These are phyloP conservation scores for Natator depressus DNA, from an alignment of 2,113 vertebrate species.

Conservation along the genomic window DNA sequence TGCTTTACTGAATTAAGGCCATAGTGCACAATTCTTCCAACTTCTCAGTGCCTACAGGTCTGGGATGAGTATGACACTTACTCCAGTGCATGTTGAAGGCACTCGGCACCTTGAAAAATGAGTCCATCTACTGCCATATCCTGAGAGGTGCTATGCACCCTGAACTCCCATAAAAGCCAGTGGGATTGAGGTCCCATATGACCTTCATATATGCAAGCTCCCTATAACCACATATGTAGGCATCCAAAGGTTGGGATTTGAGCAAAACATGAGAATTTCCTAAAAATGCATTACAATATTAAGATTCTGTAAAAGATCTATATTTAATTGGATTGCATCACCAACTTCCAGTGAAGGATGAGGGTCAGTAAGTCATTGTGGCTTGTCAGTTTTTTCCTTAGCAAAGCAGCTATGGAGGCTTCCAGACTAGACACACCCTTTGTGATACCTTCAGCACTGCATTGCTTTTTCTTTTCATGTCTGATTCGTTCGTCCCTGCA, in stretches of 20 bases:
- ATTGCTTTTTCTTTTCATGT: neutral
- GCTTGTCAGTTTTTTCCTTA: neutral
- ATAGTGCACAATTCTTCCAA: neutral
- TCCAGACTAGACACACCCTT: neutral
- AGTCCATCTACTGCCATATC: neutral
- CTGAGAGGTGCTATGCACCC: conserved; percentile 18
- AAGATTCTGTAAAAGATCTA: neutral
- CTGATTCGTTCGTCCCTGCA: neutral
- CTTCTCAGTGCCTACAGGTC: neutral
- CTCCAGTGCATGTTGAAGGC: neutral
- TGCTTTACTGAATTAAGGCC: neutral
- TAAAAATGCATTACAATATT: neutral
- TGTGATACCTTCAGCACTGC: neutral
- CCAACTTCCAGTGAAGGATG: neutral
- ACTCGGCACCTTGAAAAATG: conserved; percentile 10
- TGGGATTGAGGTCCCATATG: neutral
- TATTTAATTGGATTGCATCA: accelerated
- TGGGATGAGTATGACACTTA: neutral
- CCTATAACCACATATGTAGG: neutral
- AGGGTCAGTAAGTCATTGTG: neutral
- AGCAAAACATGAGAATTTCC: neutral
- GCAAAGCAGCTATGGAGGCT: neutral
- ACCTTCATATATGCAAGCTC: conserved; percentile 2
- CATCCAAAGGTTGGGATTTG: neutral
- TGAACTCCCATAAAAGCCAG: conserved; percentile 18